phyloP scores from a whole-genome alignment of 2,113 vertebrate genomes.

The Elephantulus edwardii region DNA sequence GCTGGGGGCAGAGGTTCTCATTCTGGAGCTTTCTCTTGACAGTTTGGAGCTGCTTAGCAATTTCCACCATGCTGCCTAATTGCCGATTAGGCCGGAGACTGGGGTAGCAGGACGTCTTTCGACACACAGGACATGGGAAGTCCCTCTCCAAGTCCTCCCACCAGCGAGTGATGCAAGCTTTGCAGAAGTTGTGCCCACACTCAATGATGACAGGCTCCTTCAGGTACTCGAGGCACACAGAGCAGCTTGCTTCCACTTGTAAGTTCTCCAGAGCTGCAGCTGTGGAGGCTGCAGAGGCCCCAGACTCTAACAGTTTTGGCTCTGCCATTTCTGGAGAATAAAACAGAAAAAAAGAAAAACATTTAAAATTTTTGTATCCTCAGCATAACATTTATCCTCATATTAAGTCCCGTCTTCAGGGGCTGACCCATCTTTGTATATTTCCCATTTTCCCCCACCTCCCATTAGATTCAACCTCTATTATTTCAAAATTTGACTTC shows the following conservation, averaged over 20 bases:
- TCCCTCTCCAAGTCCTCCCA: constrained; percentile 87
- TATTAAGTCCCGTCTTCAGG: neutral
- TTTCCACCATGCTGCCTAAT: constrained; percentile 94
- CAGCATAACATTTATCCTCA: constrained; percentile 7
- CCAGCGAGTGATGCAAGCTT: constrained; percentile 90
- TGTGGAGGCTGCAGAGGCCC: constrained; percentile 74
- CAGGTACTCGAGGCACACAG: constrained; percentile 92
- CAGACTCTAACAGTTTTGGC: constrained; percentile 70
- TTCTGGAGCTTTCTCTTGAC: constrained; percentile 82
- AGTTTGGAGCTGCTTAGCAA: constrained; percentile 89
- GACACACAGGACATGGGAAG: constrained; percentile 91
- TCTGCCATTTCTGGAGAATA: constrained; percentile 72
- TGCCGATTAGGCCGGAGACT: constrained; percentile 91
- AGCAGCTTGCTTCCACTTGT: constrained; percentile 91
- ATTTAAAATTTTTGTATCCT: neutral
- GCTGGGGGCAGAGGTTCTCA: constrained; percentile 86
- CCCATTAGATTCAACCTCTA: neutral
- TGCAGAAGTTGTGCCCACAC: constrained; percentile 93
- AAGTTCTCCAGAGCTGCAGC: constrained; percentile 78
- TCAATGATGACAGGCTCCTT: constrained; percentile 92
- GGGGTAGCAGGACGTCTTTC: constrained; percentile 88
- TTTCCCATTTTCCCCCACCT: neutral
- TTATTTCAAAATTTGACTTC: constrained; percentile 8
- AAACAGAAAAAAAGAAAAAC: neutral
- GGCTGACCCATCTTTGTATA: neutral